phyloP scores from a whole-genome alignment of 2,888 invertebrate genomes.

The Tortrix viridana region DNA sequence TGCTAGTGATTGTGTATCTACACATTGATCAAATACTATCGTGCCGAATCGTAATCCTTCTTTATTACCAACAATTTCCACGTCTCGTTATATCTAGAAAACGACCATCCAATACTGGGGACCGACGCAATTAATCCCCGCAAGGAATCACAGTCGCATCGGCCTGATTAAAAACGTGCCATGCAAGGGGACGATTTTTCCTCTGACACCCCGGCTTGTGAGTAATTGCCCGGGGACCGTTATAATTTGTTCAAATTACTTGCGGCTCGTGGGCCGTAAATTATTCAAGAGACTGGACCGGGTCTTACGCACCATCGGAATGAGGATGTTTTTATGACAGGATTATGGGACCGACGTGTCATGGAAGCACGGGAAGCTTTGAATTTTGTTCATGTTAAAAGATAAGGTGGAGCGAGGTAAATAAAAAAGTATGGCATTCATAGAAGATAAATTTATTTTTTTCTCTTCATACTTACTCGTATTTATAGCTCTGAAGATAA shows the following conservation, averaged over 20 bases:
- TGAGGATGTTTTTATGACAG: slow-evolving; percentile 16
- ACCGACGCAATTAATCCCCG: slow-evolving; percentile 37
- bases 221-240: slow-evolving; percentile 50
- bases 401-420: not conserved
- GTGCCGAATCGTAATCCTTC: not conserved
- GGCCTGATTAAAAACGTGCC: slow-evolving; percentile 39
- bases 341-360: slow-evolving; percentile 9
- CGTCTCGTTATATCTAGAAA: not conserved
- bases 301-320: slow-evolving; percentile 22
- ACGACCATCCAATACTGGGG: slow-evolving; percentile 25
- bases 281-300: slow-evolving; percentile 51
- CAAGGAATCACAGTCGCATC: slow-evolving; percentile 36
- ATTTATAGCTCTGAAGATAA: too few relatives aligned
- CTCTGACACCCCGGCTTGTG: slow-evolving; percentile 37
- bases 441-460: too few relatives aligned
- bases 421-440: not conserved
- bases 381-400: not conserved
- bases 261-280: slow-evolving; percentile 46
- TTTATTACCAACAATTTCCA: not conserved
- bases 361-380: not conserved
- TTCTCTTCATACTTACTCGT: too few relatives aligned
- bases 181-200: slow-evolving; percentile 39
- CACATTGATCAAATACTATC: too few relatives aligned
- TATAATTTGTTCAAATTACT: slow-evolving; percentile 65
- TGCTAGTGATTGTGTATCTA: too few relatives aligned